Evolutionary conservation across 2,888 invertebrate species (phyloP), one percentile per base, ranked within the genome.

Genomic region (Ichneumoninae sp.): DNA sequence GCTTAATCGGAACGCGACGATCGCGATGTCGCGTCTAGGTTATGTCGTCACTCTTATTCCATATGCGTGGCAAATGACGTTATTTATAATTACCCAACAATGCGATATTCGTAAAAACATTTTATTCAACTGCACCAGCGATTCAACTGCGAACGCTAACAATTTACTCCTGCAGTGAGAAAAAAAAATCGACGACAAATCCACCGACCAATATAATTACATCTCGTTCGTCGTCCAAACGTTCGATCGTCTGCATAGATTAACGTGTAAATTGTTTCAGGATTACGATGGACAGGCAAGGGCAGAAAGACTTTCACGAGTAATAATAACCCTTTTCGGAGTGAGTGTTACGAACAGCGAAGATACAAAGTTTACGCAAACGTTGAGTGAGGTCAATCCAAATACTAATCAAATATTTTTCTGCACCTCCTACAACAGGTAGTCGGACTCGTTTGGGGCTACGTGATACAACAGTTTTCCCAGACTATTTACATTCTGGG

Each of bases 401-500:
- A 40, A 40, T 40, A 40, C 40, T 57, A 13, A 26, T 26, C 4
- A 57, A 19, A 57, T 57, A 3, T 26, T 57, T 57, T 57, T 57
- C 26, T 22, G 22, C 10, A 3, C 22, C 36, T 19, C 22, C 22
- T 88, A 92, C 54, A 33, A 22, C 90, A 96, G 96, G 94, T 96
- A 86, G 97, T 98, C 76, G 99, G 99, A 8, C 95, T 99, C 79
- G 95, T 97, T 77, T 98, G 98, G 97, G 99, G 99, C 54, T 98
- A 98, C 90, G 96, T 97, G 71, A 98, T 98, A 87, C 98, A 99
- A 93, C 98, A 98, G 93, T 99, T 99, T 93, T 99, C 98, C 0
- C 98, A 98, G 93, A 98, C 98, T 0, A 97, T 99, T 44, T 98
- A 98, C 91, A 98, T 98, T 91, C 95, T 99, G 70, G 97, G 97